Evolutionary conservation across 1,140 invertebrate genomes (phyloP), one percentile per base, ranked within the genome.

Genomic region (Atopsyche davidsoni): DNA sequence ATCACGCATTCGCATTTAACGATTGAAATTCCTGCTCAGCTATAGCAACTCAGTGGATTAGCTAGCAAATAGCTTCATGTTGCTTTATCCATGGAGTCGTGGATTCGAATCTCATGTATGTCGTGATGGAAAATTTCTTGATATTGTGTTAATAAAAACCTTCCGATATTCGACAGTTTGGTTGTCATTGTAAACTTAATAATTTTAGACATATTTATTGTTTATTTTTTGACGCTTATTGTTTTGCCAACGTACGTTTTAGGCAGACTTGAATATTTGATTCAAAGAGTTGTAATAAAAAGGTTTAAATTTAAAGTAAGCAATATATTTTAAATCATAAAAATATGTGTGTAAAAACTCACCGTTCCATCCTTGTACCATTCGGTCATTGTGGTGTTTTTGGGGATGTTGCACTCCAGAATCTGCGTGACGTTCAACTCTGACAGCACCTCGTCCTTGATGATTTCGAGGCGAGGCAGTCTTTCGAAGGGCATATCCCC

Each of bases 291-390:
- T 28, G 25, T 28, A 7, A n/a, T 36, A 16, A 9, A 14, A 9
- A 16, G 6, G 14, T 16, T 36, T 9, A 14, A 14, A 16, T 10
- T 16, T 10, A 36, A 36, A n/a, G n/a, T n/a, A n/a, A n/a, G n/a
- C n/a, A 7, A 28, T 28, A 7, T 7, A 9, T 19, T 41, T 41
- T 22, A 41, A 18, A 41, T 18, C 19, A 9, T 41, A 41, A 10
- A 22, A 7, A 11, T 10, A 41, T 41, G 11, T 17, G 9, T 14
- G 39, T 17, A 11, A 35, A 36, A 41, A 25, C 16, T 34, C 42
- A 57, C 55, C 55, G 50, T 16, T 53, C 51, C 55, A 38, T 57
- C 46, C 23, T 53, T 57, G 21, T 38, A 31, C 55, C 55, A 57
- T 19, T 51, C 35, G 1, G 46, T 50, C 46, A 46, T 53, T 16